A percentile compares a stretch with the other conserved stretches of the same genome.
Conservation (phyloP, 1,140 invertebrate species). For the Lordiphosa clarofinis region DNA sequence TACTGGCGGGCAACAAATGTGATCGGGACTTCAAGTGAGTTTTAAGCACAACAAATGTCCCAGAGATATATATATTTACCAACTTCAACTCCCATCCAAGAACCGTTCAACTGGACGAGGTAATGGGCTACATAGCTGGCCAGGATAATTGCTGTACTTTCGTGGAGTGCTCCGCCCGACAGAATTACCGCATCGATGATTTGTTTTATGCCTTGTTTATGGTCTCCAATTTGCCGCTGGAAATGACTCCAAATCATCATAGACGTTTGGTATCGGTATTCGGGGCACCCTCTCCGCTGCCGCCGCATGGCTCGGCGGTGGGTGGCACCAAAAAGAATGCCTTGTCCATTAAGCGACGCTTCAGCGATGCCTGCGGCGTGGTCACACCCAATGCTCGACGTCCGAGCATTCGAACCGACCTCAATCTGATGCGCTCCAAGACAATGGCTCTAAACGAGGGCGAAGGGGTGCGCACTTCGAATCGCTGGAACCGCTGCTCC, state of each 20-base stretch:
- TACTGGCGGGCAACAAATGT: conserved; percentile 91
- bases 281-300: conserved; percentile 86
- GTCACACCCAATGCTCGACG: conserved; percentile 90
- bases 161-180: conserved; percentile 90
- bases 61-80: no score
- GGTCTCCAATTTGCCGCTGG: conserved; percentile 88
- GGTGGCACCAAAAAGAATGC: conserved; percentile 87
- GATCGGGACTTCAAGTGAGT: conserved; percentile 86
- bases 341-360: conserved; percentile 87
- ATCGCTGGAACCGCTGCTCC: conserved; percentile 66
- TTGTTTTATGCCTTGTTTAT: conserved; percentile 90
- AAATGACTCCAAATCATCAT: conserved; percentile 94
- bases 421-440: conserved; percentile 91
- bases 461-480: conserved; percentile 79
- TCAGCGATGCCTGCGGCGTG: conserved; percentile 91
- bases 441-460: conserved; percentile 85
- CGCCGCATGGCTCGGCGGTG: conserved; percentile 84
- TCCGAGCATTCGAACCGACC: conserved; percentile 91
- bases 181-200: conserved; percentile 89
- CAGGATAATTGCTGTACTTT: conserved; percentile 88
- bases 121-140: conserved; percentile 84
- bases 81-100: conserved; percentile 68
- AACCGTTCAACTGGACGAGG: conserved; percentile 86
- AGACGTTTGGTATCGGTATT: conserved; percentile 86
- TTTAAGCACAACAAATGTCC: background rate